A percentile compares a stretch with the other conserved stretches of the same genome.
Conservation (phyloP, 2,888 invertebrate genomes). For the Rugalucina vietnamica region DNA sequence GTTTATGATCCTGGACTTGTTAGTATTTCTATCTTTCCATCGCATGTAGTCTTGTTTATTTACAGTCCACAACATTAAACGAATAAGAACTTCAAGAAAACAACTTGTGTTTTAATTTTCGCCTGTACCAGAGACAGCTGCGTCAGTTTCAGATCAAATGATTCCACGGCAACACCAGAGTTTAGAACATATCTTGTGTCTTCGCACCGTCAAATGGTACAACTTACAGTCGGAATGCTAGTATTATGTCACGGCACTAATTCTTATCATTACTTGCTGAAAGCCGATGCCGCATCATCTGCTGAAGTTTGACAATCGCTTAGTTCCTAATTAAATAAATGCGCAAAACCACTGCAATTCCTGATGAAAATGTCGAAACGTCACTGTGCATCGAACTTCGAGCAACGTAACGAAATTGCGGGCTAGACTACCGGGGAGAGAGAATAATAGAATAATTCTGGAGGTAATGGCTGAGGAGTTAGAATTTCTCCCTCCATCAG, state of each 20-base stretch:
- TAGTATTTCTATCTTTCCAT: too few relatives aligned
- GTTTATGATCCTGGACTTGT: too few relatives aligned
- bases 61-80: too few relatives aligned
- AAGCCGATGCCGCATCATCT: background rate
- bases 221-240: background rate
- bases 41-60: too few relatives aligned
- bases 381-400: background rate
- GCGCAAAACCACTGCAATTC: background rate
- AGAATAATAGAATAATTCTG: background rate
- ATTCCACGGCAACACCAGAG: too few relatives aligned
- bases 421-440: background rate
- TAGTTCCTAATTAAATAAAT: background rate
- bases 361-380: background rate
- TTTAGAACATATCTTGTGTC: background rate
- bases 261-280: constrained; percentile 2
- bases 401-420: background rate
- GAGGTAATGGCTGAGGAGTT: background rate
- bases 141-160: too few relatives aligned
- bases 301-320: background rate
- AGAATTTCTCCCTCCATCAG: constrained; percentile 19
- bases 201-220: background rate
- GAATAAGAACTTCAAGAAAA: too few relatives aligned
- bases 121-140: too few relatives aligned
- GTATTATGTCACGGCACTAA: background rate
- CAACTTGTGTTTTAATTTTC: too few relatives aligned